A percentile compares a stretch with the other conserved stretches of the same genome.
Evolutionary conservation across 2,888 invertebrate genomes (phyloP).

Genomic region (Anoplius nigerrimus): DNA sequence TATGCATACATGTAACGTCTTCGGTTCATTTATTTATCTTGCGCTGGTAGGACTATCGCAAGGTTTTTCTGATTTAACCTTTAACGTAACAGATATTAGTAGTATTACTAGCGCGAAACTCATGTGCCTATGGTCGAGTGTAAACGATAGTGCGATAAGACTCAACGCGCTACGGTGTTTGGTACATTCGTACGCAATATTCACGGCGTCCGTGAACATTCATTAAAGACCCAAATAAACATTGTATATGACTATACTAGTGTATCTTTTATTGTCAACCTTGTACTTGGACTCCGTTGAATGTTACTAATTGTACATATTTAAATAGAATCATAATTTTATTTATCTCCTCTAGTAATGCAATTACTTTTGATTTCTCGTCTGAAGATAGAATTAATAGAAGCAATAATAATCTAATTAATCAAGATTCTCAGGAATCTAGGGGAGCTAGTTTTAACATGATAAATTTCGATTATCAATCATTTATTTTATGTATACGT

Average conservation of each 20-base stretch:
- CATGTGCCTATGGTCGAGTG: slow-evolving; percentile 42
- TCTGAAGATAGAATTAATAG: too few relatives aligned
- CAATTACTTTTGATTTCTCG: too few relatives aligned
- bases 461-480: too few relatives aligned
- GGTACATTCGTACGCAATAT: slow-evolving; percentile 34
- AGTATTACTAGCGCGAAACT: slow-evolving; percentile 30
- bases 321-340: too few relatives aligned
- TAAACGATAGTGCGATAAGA: slow-evolving; percentile 17
- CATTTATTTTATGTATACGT: too few relatives aligned
- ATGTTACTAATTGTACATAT: too few relatives aligned
- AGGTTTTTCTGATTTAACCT: slow-evolving; percentile 10
- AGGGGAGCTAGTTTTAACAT: too few relatives aligned
- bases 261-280: neutral
- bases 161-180: slow-evolving; percentile 18
- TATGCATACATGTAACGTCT: slow-evolving; percentile 8
- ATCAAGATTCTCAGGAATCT: too few relatives aligned
- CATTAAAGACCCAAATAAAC: slow-evolving; percentile 39
- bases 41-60: neutral
- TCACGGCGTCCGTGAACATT: slow-evolving; percentile 26
- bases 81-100: slow-evolving; percentile 11
- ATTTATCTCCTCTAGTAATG: too few relatives aligned
- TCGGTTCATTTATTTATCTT: neutral
- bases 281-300: too few relatives aligned
- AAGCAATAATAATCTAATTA: too few relatives aligned
- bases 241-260: slow-evolving; percentile 14